Percentiles rank a stretch among this genome's conserved stretches.
Conservation (phyloP, 1,140 invertebrate genomes). For the Cydia splendana region DNA sequence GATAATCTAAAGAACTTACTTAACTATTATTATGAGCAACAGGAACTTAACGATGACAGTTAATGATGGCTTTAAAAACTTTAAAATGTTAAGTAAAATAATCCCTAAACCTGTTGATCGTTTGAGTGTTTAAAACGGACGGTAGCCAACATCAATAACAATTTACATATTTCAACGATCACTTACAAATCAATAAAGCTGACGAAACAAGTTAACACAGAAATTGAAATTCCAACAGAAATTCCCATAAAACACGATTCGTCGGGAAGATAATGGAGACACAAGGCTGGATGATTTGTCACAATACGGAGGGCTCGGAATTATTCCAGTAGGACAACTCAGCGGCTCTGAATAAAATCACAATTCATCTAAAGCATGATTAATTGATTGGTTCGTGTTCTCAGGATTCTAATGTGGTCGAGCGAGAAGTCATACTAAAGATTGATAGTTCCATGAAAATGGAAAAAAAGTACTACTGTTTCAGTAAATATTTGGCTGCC, state of each 20-base stretch:
- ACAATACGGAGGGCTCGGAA: constrained; percentile 25
- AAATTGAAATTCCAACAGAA: constrained; percentile 15
- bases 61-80: constrained; percentile 3
- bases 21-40: background rate
- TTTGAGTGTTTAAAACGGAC: background rate
- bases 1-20: background rate
- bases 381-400: constrained; percentile 25
- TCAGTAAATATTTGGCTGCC: background rate
- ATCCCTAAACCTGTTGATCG: background rate
- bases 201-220: constrained; percentile 17
- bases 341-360: constrained; percentile 21
- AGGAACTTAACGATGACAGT: background rate
- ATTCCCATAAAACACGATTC: constrained; percentile 31
- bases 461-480: background rate
- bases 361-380: constrained; percentile 27
- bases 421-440: constrained; percentile 1
- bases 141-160: constrained; percentile 5
- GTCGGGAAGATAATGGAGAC: constrained; percentile 22
- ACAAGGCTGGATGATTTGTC: constrained; percentile 22
- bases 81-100: background rate
- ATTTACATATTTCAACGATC: constrained; percentile 24
- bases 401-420: constrained; percentile 20
- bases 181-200: constrained; percentile 29
- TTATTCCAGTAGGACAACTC: constrained; percentile 20
- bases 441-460: background rate